Percentiles rank a stretch among this genome's conserved stretches.
These are phyloP conservation scores for Pristionchus arcanus DNA, from an alignment of 2,888 invertebrate genomes.

Conservation along the genomic window DNA sequence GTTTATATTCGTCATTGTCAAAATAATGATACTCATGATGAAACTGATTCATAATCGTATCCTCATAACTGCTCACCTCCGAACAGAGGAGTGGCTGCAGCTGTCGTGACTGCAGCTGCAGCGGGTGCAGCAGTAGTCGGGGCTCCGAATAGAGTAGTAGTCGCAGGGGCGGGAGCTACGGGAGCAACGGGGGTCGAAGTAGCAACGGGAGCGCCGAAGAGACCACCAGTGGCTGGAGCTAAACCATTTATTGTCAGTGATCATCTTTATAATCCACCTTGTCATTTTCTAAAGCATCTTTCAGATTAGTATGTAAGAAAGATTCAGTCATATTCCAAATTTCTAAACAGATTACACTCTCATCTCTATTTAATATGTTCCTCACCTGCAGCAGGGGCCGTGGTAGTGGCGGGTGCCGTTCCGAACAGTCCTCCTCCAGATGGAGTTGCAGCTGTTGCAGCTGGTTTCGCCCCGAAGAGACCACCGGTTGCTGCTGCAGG, in stretches of 20 bases:
- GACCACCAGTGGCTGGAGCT: slow-evolving; percentile 49
- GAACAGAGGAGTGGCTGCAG: slow-evolving; percentile 39
- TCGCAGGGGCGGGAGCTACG: slow-evolving; percentile 34
- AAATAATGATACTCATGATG: too few species aligned
- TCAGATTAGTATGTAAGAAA: too few species aligned
- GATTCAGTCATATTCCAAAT: too few species aligned
- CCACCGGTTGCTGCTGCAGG: slow-evolving; percentile 27
- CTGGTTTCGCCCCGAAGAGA: slow-evolving; percentile 46
- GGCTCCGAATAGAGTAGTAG: not conserved
- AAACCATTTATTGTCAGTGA: not conserved
- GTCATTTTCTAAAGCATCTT: too few species aligned
- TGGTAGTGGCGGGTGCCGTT: slow-evolving; percentile 39
- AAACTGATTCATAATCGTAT: too few species aligned
- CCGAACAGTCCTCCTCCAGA: slow-evolving; percentile 55
- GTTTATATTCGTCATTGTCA: too few species aligned
- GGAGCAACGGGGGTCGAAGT: slow-evolving; percentile 29
- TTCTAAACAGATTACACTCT: too few species aligned
- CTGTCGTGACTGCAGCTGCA: slow-evolving; percentile 14
- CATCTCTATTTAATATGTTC: not conserved
- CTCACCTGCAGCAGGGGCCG: slow-evolving; percentile 34
- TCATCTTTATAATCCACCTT: too few species aligned
- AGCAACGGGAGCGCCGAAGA: slow-evolving; percentile 43
- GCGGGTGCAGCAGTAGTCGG: not conserved
- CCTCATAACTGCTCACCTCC: not conserved
- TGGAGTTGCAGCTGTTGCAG: slow-evolving; percentile 29